Evolutionary conservation across 2,113 vertebrate species (phyloP), one percentile per base, ranked within the genome.

Genomic region (Dermatemys mawii): DNA sequence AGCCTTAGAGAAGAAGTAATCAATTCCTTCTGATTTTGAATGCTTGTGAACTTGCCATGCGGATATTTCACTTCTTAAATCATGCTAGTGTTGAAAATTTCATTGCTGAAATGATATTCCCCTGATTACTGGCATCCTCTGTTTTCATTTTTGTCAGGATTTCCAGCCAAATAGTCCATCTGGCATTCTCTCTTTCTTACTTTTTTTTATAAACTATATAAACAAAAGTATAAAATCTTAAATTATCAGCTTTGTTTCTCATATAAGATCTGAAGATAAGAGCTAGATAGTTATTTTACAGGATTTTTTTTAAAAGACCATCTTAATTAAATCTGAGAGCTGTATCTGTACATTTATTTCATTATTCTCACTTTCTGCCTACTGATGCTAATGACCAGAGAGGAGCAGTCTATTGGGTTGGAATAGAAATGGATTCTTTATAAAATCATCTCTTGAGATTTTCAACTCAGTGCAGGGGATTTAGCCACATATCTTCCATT

Each of bases 111-210:
- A 92, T 88, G 57, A 96, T 93, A 97, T 96, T 97, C 96, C 86
- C 93, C 95, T 96, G 95, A 97, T 95, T 97, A 97, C 97, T 97
- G 88, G 90, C 48, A 90, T 94, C 51, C 79, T 96, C 79, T 95
- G 81, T 93, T 98, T 97, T 93, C 82, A 93, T 97, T 98, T 96
- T 89, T 96, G 76, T 94, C 94, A 97, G 88, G 96, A 97, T 48
- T 73, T 92, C 46, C 90, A 98, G 97, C 97, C 98, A 98, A 97
- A 95, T 90, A 53, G 90, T 95, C 97, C 97, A 98, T 98, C 97
- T 98, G 97, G 95, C 89, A 96, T 97, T 89, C 93, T 94, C 79
- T 94, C 91, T 94, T 63, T 38, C 92, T 94, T 89, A 94, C n/a
- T 94, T 92, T 97, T 97, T 89, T 93, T 93, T 97, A 97, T 86